Base-by-base conservation (phyloP, 2,888 invertebrate species). In the Lordiphosa andalusiaca region DNA sequence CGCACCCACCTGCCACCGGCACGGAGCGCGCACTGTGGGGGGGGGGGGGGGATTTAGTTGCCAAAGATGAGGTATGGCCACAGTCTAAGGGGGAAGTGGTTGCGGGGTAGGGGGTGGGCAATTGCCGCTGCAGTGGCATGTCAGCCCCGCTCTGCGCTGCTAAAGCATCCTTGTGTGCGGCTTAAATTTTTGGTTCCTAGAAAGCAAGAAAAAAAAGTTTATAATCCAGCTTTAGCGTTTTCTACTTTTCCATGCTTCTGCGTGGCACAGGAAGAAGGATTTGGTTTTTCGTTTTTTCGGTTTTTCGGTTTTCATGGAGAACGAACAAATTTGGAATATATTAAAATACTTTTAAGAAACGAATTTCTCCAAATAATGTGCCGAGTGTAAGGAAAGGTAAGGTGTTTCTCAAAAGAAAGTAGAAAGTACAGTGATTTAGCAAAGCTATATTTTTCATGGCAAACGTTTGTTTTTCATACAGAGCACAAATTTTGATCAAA, bases 161-260 rank as follows among this genome's bases (percentile, higher is more conserved):
- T 16, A 50, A n/a, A 39, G 19, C 54, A 51, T 40, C 36, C 53
- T 42, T 52, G 40, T 33, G 58, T 78, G 60, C 67, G 75, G 75
- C 75, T 81, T 77, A 65, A 77, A 77, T 81, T 30, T 30, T 75
- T 77, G 66, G 65, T 81, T 72, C 61, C 67, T 77, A 72, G 74
- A 9, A 30, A 30, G 10, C 2, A 30, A 30, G 7, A 30, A 30
- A 30, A 9, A 81, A 66, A 72, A 77, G 74, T 60, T 78, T 77
- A 68, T 77, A 81, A 78, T 77, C 78, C 82, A 61, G 75, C 77
- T 68, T 77, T 77, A 67, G 70, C 47, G 41, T 30, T 36, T 30
- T 36, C 47, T 55, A 39, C 19, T 38, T 13, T 36, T 56, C 19
- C 21, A 25, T 21, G 37, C 35, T 46, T 16, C 10, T 19, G n/a